Evolutionary conservation across 2,888 invertebrate species (phyloP), one percentile per base, ranked within the genome.

Genomic region (Tipula confusa): DNA sequence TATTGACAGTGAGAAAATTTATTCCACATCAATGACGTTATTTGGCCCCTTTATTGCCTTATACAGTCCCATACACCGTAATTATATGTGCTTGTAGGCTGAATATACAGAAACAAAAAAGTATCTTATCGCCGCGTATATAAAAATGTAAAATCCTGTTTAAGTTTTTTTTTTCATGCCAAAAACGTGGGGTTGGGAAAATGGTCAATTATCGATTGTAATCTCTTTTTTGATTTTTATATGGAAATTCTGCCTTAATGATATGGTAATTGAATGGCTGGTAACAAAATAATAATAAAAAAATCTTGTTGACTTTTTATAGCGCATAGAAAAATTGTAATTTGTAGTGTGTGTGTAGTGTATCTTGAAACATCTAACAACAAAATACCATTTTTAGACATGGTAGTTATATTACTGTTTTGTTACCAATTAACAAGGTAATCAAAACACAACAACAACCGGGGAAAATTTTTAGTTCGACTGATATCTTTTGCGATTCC

Each of bases 231-330:
- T 15, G 15, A 15, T 64, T 24, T 9, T 18, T 64, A 24, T 24
- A 24, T 64, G 64, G 64, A 64, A 64, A 64, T 64, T 64, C 24
- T 24, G 64, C 24, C 24, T 9, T 64, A 64, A 64, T 64, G 64
- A 64, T 24, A 64, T 64, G 64, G 64, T 64, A 64, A 64, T 64
- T 64, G 64, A 64, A 64, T 64, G 64, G 64, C 64, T 64, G n/a
- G 43, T 15, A 43, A 64, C 64, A 24, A 64, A 64, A 64, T 24
- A 24, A 64, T 11, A 64, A 64, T 1, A 24, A 64, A 3, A 64
- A 64, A 64, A 64, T 24, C 2, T 48, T 64, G 64, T 64, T 64
- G 24, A 24, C 64, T 24, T 64, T 64, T 64, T 48, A 48, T 48
- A 48, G 24, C 24, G 64, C 9, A 64, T 64, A 18, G 64, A 24